Base-by-base conservation (phyloP, 2,888 invertebrate genomes). In the Habroteleia sp. region DNA sequence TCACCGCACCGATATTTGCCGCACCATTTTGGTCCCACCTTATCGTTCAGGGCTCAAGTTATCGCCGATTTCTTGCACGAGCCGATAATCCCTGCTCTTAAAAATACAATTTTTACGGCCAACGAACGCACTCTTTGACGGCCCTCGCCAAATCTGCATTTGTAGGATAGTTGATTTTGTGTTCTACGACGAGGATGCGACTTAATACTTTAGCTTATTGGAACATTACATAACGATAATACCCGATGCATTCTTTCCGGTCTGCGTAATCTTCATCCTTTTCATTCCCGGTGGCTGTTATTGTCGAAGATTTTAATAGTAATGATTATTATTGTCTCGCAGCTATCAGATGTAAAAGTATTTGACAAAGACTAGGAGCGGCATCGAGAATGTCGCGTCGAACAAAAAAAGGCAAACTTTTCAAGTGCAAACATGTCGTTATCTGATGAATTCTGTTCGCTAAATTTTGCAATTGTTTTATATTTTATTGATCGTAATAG, bases 341-440 rank as follows among this genome's bases (percentile, higher is more conserved):
- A 46, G 37, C 68, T 76, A 76, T 76, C 76, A 63, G 72, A 73
- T 76, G 63, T 6, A 46, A 73, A 76, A 76, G 44, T 46, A 72
- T 72, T 76, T 52, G 76, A 76, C 76, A 76, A 76, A 72, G 76
- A 58, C 76, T 76, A 71, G 76, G 76, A 76, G 76, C 72, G 72
- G 72, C 68, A 10, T 25, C 27, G 31, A 54, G 68, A 73, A 65
- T 69, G 76, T 17, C 37, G 42, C 41, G 54, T 46, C 42, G 74
- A 35, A 48, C 56, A n/a, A n/a, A n/a, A n/a, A n/a, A n/a, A n/a
- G n/a, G 39, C 52, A 74, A 74, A 65, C 11, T 46, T 76, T 73
- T 68, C 72, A 72, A 62, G 63, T 58, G 56, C 69, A 66, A 56
- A 4, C 13, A 25, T 4, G n/a, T 0, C 14, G 1, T 54, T 17